phyloP scores from a whole-genome alignment of 2,797 vertebrate species.

The Kryptopterus vitreolus region DNA sequence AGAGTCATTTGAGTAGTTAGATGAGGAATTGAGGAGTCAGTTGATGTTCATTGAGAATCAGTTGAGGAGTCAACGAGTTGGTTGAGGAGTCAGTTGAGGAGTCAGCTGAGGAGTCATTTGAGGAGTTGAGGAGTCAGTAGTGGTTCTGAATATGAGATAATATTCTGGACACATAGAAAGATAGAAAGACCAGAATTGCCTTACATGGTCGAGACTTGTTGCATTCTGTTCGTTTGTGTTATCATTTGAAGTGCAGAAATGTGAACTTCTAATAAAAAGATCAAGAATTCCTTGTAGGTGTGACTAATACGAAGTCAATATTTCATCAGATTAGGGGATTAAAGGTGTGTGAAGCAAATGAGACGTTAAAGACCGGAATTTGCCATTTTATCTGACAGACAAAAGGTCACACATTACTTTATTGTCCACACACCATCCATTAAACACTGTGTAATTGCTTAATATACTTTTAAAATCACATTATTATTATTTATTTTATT shows the following conservation, averaged over 20 bases:
- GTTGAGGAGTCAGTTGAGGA: no score
- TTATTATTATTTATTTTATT: not conserved
- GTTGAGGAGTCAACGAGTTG: no score
- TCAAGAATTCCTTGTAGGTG: constrained; percentile 3
- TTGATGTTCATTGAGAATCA: no score
- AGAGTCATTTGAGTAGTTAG: no score
- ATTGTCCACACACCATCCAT: constrained; percentile 4
- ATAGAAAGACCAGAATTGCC: no score
- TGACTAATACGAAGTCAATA: constrained; percentile 58
- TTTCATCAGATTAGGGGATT: constrained; percentile 70
- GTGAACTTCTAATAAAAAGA: not conserved
- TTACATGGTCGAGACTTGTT: no score
- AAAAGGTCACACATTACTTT: constrained; percentile 19
- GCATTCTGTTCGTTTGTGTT: not conserved
- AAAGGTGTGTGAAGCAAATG: constrained; percentile 66
- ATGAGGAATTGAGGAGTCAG: no score
- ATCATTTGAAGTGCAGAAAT: not conserved
- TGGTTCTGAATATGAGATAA: no score
- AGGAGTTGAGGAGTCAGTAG: no score
- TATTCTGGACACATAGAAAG: not conserved
- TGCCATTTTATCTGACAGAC: constrained; percentile 48
- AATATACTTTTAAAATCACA: not conserved
- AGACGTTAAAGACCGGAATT: constrained; percentile 60
- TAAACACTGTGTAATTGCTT: not conserved
- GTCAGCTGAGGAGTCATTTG: no score